These are phyloP conservation scores for Prosopocoilus inquinatus DNA, from an alignment of 2,888 invertebrate genomes.

Conservation along the genomic window DNA sequence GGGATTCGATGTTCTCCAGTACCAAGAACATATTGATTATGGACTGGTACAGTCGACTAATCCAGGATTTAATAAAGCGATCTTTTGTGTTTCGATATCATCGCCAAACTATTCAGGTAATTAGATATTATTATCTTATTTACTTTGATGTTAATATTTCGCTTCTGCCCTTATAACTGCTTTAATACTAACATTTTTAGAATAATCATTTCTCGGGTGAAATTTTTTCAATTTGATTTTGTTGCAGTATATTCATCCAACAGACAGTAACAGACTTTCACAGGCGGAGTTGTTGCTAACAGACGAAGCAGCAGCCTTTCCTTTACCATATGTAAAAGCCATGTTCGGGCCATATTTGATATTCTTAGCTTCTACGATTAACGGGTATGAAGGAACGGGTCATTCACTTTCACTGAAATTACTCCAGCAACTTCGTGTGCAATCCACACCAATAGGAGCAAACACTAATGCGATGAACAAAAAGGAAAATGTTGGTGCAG, in stretches of 20 bases:
- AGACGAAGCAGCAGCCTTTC: conserved; percentile 99
- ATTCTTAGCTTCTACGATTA: conserved; percentile 94
- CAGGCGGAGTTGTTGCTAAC: conserved; percentile 95
- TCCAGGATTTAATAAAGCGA: conserved; percentile 94
- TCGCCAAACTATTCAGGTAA: conserved; percentile 87
- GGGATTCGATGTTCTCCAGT: conserved; percentile 90
- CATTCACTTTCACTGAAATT: conserved; percentile 93
- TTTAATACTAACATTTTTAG: background rate
- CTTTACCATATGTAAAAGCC: conserved; percentile 85
- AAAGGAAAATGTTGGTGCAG: conserved; percentile 46
- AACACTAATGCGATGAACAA: conserved; percentile 52
- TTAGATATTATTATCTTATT: conserved; percentile 13
- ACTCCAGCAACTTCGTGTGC: conserved; percentile 78
- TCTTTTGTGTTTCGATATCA: conserved; percentile 86
- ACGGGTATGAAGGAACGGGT: conserved; percentile 98
- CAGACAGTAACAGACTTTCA: conserved; percentile 81
- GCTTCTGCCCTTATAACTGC: too few species aligned
- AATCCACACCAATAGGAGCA: conserved; percentile 56
- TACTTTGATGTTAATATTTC: too few species aligned
- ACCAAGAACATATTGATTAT: conserved; percentile 95
- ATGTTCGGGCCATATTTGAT: conserved; percentile 90
- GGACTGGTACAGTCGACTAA: conserved; percentile 92
- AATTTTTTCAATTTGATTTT: background rate
- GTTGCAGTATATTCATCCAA: conserved; percentile 88
- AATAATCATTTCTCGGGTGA: background rate